Percentiles rank a stretch among this genome's conserved stretches.
Evolutionary conservation across 2,888 invertebrate species (phyloP).

Genomic region (Mellilla xanthometata): DNA sequence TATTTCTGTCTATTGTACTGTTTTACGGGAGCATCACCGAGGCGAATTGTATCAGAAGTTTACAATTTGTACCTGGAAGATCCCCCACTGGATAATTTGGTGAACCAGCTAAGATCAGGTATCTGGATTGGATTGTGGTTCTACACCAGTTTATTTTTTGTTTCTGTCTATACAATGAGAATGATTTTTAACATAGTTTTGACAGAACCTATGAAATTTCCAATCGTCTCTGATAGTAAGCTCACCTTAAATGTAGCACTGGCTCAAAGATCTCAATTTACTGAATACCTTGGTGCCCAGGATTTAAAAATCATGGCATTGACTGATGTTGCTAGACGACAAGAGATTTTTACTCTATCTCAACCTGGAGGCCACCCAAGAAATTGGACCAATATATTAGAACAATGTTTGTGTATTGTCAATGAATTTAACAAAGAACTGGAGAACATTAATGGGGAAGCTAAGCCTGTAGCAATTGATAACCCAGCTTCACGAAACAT

Average conservation of each 20-base stretch:
- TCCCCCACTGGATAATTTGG: conserved; percentile 72
- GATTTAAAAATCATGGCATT: conserved; percentile 87
- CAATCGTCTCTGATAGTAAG: conserved; percentile 75
- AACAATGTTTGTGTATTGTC: conserved; percentile 84
- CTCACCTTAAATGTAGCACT: conserved; percentile 85
- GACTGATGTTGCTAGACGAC: conserved; percentile 83
- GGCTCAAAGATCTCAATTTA: conserved; percentile 84
- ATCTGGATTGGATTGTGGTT: conserved; percentile 87
- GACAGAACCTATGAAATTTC: conserved; percentile 87
- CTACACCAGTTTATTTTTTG: conserved; percentile 85
- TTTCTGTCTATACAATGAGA: conserved; percentile 87
- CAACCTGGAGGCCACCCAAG: conserved; percentile 94
- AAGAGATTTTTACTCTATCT: conserved; percentile 87
- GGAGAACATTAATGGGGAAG: conserved; percentile 70
- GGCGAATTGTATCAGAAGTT: conserved; percentile 73
- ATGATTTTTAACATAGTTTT: conserved; percentile 87
- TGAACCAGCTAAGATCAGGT: conserved; percentile 68
- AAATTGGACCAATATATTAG: conserved; percentile 90
- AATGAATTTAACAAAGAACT: conserved; percentile 86
- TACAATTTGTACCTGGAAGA: conserved; percentile 80
- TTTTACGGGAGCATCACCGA: conserved; percentile 81
- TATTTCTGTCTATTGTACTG: conserved; percentile 85
- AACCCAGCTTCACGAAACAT: conserved; percentile 38
- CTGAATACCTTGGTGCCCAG: conserved; percentile 89
- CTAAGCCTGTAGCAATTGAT: conserved; percentile 44